Base-by-base conservation (phyloP, 2,113 vertebrate species). In the Rhea pennata region DNA sequence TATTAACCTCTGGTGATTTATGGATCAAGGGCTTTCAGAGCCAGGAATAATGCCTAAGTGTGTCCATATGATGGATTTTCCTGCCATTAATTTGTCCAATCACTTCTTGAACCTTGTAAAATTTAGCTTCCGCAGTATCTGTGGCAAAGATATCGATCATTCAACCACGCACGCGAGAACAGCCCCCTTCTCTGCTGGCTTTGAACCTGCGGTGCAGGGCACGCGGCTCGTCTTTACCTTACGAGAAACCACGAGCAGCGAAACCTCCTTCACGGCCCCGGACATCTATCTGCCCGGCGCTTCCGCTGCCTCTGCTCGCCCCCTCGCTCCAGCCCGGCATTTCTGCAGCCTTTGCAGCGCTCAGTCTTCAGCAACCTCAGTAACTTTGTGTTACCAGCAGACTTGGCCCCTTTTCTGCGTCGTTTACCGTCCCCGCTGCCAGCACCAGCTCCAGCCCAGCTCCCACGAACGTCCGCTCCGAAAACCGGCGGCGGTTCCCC, bases 1-100 rank as follows among this genome's bases (percentile, higher is more conserved):
- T 91, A 92, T 95, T 95, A 96, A 95, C 95, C 95, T 93, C 72
- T 72, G 72, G 92, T 61, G 92, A 96, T 94, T 97, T 92, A 95
- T 75, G 61, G 87, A 88, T 96, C 22, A 13, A n/a, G 91, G 92
- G 69, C 92, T 84, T 86, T 90, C 94, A 92, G 72, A 90, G 88
- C 13, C 76, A 91, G 92, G 48, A 92, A 67, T 95, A 93, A 91
- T 88, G 91, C 59, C 94, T 69, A 5, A 46, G 80, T 59, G 24
- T 54, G 70, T 76, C 84, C 54, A 22, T 19, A 22, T 81, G 94
- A 95, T 87, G 91, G 94, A 96, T 94, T 72, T 93, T 93, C 64
- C 80, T 46, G 80, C 39, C 59, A 51, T 81, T 92, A 92, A 94
- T 93, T 93, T 91, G 91, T 71, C 84, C 51, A 1, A 77, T 95